Conservation (phyloP, 2,888 invertebrate genomes). For the Lycophotia porphyrea region DNA sequence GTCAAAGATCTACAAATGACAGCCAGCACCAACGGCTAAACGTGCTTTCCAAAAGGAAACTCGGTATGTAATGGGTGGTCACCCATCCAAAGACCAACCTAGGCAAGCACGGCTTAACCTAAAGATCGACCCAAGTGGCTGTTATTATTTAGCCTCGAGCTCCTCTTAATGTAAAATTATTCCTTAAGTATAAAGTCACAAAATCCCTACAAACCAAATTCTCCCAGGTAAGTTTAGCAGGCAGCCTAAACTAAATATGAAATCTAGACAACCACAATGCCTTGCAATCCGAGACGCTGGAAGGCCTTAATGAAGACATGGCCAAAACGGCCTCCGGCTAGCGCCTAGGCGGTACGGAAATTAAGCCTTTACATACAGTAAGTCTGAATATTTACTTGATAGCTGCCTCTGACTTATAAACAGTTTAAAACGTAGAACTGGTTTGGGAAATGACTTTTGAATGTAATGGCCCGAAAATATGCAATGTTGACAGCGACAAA, state of each 20-base stretch:
- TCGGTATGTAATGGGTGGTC: no score
- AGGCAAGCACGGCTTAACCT: no score
- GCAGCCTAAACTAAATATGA: slow-evolving; percentile 43
- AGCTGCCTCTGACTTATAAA: slow-evolving; percentile 12
- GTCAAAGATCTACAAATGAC: no score
- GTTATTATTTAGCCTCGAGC: no score
- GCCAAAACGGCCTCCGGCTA: slow-evolving; percentile 25
- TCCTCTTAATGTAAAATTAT: no score
- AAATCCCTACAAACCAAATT: slow-evolving; percentile 2
- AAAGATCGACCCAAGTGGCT: no score
- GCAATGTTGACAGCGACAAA: background rate
- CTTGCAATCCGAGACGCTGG: slow-evolving; percentile 39
- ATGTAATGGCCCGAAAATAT: slow-evolving; percentile 2
- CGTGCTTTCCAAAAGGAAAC: no score
- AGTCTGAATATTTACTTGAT: slow-evolving; percentile 36
- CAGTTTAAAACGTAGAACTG: background rate
- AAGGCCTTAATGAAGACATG: slow-evolving; percentile 52
- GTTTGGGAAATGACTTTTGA: background rate
- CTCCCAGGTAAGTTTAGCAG: background rate
- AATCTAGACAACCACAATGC: slow-evolving; percentile 47
- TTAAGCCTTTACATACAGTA: slow-evolving; percentile 35
- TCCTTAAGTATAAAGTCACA: background rate
- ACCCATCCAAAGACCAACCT: no score
- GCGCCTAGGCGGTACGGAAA: slow-evolving; percentile 50
- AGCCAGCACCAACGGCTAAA: no score